phyloP scores from a whole-genome alignment of 2,888 invertebrate genomes.

The Orchestes rusci region DNA sequence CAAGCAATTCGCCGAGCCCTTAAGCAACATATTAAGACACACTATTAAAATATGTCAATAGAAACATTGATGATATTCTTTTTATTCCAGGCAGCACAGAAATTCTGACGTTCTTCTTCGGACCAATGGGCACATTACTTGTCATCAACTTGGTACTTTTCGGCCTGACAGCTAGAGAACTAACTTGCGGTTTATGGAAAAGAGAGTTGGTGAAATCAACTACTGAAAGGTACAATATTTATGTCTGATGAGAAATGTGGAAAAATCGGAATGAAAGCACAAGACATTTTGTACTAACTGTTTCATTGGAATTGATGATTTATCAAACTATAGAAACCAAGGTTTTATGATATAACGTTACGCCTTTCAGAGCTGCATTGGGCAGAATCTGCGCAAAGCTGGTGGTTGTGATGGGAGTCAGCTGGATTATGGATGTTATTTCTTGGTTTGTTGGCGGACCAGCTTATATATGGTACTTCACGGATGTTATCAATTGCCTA shows the following conservation, averaged over 20 bases:
- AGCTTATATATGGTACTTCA: conserved; percentile 72
- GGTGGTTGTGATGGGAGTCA: conserved; percentile 74
- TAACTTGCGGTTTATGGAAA: conserved; percentile 84
- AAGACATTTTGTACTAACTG: conserved; percentile 1
- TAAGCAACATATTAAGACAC: too few species aligned
- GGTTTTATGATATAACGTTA: too few species aligned
- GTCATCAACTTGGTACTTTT: conserved; percentile 74
- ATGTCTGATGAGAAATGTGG: conserved; percentile 7
- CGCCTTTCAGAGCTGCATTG: conserved; percentile 67
- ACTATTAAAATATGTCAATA: too few species aligned
- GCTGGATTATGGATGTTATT: conserved; percentile 74
- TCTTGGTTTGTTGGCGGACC: conserved; percentile 81
- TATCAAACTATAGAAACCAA: not conserved
- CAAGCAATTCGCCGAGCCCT: too few species aligned
- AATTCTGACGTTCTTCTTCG: conserved; percentile 78
- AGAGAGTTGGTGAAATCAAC: conserved; percentile 82
- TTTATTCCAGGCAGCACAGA: conserved; percentile 59
- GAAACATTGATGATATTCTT: too few species aligned
- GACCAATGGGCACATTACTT: conserved; percentile 72
- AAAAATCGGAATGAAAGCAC: too few species aligned
- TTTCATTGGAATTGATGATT: too few species aligned
- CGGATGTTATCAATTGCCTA: conserved; percentile 77
- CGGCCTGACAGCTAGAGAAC: conserved; percentile 71
- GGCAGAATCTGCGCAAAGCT: conserved; percentile 81
- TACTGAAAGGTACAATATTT: conserved; percentile 61